Base-by-base conservation (phyloP, 2,113 vertebrate species). In the Embiotoca jacksoni region DNA sequence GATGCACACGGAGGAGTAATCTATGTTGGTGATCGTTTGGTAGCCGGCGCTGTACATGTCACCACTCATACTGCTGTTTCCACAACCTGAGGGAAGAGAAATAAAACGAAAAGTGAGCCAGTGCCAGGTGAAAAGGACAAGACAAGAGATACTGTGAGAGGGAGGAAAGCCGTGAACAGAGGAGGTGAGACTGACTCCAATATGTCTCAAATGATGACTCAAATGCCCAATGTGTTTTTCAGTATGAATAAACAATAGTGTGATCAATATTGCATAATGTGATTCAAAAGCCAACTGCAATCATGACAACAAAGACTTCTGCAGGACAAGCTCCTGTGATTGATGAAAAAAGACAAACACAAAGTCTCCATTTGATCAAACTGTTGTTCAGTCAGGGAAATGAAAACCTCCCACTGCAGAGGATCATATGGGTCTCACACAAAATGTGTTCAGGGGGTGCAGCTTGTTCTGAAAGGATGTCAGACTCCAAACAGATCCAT, bases 1-100 rank as follows among this genome's bases (percentile, higher is more conserved):
- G 78, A 99, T 95, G 88, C 97, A 98, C 50, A 96, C 95, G 0
- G 94, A 88, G 0, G 97, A 98, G 92, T 97, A 98, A 90, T 99
- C 97, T 41, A 98, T 94, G 83, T 96, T 98, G 86, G 95, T 95
- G 89, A 99, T 94, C 30, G 95, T 83, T 15, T 53, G 88, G 88
- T 96, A 96, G 44, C 97, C 97, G 2, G 95, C 91, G 2, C 65
- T 76, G 80, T 95, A 93, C 78, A 98, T 94, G 75, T 98, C 95
- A 0, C 93, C 86, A 60, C 97, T 98, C 94, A 98, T 84, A 36
- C 95, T 93, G 2, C 97, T 98, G 93, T 96, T 99, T 30, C 97
- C 97, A n/a, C 97, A 98, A 82, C 98, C 97, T 98, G 89, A 2
- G 49, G 1, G 36, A 75, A 77, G 77, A 62, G 7, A 23, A 81